Conservation (phyloP, 2,888 invertebrate genomes). For the Strigamia maritima region DNA sequence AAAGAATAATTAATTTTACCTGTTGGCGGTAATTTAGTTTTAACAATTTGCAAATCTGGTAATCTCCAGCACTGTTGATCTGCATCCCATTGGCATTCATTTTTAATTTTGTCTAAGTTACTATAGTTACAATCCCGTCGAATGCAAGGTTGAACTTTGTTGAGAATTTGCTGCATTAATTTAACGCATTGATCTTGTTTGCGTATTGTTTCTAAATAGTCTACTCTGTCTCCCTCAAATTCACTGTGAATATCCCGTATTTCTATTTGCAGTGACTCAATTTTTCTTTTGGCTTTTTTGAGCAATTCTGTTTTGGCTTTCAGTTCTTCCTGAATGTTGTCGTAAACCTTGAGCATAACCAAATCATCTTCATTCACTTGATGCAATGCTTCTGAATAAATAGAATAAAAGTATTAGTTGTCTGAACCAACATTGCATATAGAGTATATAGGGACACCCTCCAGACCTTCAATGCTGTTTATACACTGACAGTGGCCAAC, state of each 20-base stretch:
- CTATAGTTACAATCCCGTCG: conserved; percentile 72
- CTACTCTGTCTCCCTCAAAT: conserved; percentile 75
- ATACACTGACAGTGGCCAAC: no score
- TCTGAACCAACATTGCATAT: no score
- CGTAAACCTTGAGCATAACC: conserved; percentile 68
- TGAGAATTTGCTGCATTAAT: conserved; percentile 63
- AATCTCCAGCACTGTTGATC: conserved; percentile 68
- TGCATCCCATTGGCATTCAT: conserved; percentile 70
- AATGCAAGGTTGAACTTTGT: conserved; percentile 66
- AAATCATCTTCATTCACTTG: conserved; percentile 67
- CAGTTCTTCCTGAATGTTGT: conserved; percentile 74
- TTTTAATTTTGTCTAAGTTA: conserved; percentile 67
- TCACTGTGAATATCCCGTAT: conserved; percentile 73
- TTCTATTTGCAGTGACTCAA: conserved; percentile 67
- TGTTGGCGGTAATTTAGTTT: conserved; percentile 68
- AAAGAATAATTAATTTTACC: conserved; percentile 50
- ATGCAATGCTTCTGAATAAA: conserved; percentile 51
- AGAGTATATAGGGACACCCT: no score
- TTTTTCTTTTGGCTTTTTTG: conserved; percentile 64
- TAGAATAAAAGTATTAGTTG: neutral
- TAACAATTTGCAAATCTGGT: conserved; percentile 64
- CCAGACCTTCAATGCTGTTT: no score
- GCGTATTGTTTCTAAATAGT: conserved; percentile 76
- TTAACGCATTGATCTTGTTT: conserved; percentile 68
- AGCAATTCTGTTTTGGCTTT: conserved; percentile 66